Conservation (phyloP, 2,888 invertebrate genomes). For the Archaeoteleia sp. region DNA sequence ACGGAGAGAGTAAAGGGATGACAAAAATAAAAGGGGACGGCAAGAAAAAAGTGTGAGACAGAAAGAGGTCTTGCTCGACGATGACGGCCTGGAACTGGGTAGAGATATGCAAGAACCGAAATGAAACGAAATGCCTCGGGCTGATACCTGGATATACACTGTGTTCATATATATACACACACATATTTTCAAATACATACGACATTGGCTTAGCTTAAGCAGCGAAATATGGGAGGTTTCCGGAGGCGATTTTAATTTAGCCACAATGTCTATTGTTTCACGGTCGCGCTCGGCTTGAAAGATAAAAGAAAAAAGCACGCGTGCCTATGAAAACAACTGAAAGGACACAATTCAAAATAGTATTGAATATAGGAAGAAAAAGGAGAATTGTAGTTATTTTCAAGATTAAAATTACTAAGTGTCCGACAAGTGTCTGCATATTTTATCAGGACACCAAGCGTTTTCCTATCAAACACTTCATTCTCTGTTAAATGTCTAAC, state of each 20-base stretch:
- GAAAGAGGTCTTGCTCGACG: slow-evolving; percentile 44
- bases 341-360: neutral
- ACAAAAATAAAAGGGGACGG: slow-evolving; percentile 15
- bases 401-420: too few relatives aligned
- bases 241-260: slow-evolving; percentile 75
- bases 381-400: too few relatives aligned
- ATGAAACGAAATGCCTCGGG: slow-evolving; percentile 72
- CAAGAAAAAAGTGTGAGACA: slow-evolving; percentile 29
- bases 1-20: slow-evolving; percentile 31
- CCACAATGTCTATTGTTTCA: slow-evolving; percentile 74
- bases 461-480: too few relatives aligned
- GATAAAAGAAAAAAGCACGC: slow-evolving; percentile 35
- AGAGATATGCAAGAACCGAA: slow-evolving; percentile 64
- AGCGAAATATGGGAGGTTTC: slow-evolving; percentile 72
- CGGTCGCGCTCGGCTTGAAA: slow-evolving; percentile 51
- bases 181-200: slow-evolving; percentile 15
- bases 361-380: too few relatives aligned
- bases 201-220: slow-evolving; percentile 45
- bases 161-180: slow-evolving; percentile 2
- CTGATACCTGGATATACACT: slow-evolving; percentile 34
- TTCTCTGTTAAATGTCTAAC: too few relatives aligned
- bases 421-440: too few relatives aligned
- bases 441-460: too few relatives aligned
- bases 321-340: slow-evolving; percentile 2
- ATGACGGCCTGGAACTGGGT: slow-evolving; percentile 50